Base-by-base conservation (phyloP, 1,140 invertebrate species). In the Heterodera schachtii region DNA sequence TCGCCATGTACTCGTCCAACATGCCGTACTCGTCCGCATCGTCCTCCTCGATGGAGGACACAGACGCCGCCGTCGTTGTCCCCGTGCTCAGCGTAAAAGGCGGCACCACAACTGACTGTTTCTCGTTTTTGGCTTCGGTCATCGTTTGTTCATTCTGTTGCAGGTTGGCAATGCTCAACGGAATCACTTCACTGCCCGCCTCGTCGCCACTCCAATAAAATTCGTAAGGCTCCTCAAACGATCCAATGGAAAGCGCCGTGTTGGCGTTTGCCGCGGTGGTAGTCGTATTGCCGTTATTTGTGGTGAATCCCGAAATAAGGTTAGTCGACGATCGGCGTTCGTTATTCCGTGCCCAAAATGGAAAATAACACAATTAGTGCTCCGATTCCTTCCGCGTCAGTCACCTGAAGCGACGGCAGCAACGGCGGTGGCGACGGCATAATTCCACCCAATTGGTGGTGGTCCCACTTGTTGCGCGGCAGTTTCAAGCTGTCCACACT, bases 121-220 rank as follows among this genome's bases (percentile, higher is more conserved):
- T 64, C 57, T 64, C 21, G 69, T 71, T 71, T n/a, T 11, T 46
- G 69, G 31, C 31, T 31, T 46, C 6, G 31, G 43, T 41, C 69
- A 31, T 46, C n/a, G 16, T 11, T 41, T 31, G 69, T 46, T 46
- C 31, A 19, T 46, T 41, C 69, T 71, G 69, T 71, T 71, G 57
- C 16, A 19, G 57, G 47, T 77, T 60, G 41, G 75, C 47, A 46
- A n/a, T 49, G 43, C 16, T 19, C 64, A 52, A 44, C 41, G 75
- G 52, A 7, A 31, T 19, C 41, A 52, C 64, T n/a, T 77, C 64
- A 43, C 64, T 77, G 49, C 60, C 70, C 31, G 57, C 70, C 21
- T 81, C 79, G 49, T 81, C 70, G 31, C 70, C 79, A 66, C 79
- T 81, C 79, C 79, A 81, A 60, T 81, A 81, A 31, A 81, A 81